These are phyloP conservation scores for Serinus canaria DNA, from an alignment of 2,113 vertebrate genomes.

Conservation along the genomic window DNA sequence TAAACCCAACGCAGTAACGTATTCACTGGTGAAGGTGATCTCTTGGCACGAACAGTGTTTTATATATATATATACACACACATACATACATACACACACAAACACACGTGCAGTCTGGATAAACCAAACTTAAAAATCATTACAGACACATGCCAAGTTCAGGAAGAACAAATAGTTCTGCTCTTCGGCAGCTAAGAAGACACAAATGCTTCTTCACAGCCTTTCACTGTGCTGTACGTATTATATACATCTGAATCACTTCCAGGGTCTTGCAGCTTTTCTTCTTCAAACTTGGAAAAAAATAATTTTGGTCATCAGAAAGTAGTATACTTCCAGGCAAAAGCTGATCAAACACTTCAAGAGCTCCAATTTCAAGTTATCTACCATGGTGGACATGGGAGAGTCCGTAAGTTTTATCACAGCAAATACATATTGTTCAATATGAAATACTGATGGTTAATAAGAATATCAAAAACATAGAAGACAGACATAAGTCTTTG, in stretches of 20 bases:
- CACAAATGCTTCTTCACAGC: not conserved
- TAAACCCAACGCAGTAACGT: rapidly evolving
- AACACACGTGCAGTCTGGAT: not conserved
- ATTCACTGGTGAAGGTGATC: not conserved
- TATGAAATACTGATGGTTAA: not conserved
- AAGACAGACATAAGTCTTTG: not conserved
- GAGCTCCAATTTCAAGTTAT: not conserved
- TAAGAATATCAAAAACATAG: not conserved
- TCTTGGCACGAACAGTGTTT: not conserved
- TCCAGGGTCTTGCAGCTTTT: not conserved
- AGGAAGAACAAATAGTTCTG: not conserved
- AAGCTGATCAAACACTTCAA: not conserved
- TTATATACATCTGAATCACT: not conserved
- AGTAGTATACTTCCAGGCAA: not conserved
- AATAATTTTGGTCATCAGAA: not conserved
- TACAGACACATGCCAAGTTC: not conserved
- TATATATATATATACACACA: not conserved
- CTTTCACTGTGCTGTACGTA: not conserved
- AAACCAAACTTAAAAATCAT: not conserved
- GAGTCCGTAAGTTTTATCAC: not conserved
- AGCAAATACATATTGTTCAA: not conserved
- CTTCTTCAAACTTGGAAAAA: not conserved
- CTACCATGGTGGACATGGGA: not conserved
- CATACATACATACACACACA: not conserved
- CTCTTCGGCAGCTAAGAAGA: not conserved